Percentiles rank a stretch among this genome's conserved stretches.
phyloP scores from a whole-genome alignment of 2,797 vertebrate species.

The Coilia nasus region DNA sequence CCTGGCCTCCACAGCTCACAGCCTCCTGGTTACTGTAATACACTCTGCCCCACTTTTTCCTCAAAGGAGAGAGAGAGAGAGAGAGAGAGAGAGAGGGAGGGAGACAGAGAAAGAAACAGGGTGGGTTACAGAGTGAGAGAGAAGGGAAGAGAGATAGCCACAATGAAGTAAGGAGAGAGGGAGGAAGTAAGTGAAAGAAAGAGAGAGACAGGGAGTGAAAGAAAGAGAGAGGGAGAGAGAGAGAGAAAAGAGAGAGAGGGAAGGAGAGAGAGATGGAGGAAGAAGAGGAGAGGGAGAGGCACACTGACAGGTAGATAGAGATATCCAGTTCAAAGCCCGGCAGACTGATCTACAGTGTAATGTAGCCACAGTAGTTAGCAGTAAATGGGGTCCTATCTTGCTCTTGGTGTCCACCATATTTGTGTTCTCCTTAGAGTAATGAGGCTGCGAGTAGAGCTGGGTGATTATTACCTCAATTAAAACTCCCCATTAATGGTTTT shows the following conservation, averaged over 20 bases:
- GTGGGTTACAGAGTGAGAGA: neutral
- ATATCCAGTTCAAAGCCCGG: conserved; percentile 3
- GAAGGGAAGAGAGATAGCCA: neutral
- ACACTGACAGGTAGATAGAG: too few species aligned
- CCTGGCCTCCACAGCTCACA: neutral
- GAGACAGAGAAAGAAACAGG: neutral
- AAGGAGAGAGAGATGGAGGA: neutral
- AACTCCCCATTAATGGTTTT: too few species aligned
- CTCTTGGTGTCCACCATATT: conserved; percentile 6
- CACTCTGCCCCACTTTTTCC: neutral
- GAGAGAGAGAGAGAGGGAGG: neutral
- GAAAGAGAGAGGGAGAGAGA: neutral
- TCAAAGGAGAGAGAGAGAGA: neutral
- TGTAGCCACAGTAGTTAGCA: neutral
- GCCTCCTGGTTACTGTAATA: neutral
- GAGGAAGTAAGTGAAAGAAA: neutral
- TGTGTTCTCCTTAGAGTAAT: conserved; percentile 7
- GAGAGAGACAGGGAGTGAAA: neutral
- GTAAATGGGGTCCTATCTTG: conserved; percentile 6
- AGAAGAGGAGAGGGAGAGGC: neutral
- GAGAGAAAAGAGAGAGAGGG: neutral
- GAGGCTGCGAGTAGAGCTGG: neutral
- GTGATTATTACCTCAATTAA: too few species aligned
- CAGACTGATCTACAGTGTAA: neutral
- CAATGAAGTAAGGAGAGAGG: neutral